Conservation (phyloP, 2,888 invertebrate genomes). For the Cantharis rufa region DNA sequence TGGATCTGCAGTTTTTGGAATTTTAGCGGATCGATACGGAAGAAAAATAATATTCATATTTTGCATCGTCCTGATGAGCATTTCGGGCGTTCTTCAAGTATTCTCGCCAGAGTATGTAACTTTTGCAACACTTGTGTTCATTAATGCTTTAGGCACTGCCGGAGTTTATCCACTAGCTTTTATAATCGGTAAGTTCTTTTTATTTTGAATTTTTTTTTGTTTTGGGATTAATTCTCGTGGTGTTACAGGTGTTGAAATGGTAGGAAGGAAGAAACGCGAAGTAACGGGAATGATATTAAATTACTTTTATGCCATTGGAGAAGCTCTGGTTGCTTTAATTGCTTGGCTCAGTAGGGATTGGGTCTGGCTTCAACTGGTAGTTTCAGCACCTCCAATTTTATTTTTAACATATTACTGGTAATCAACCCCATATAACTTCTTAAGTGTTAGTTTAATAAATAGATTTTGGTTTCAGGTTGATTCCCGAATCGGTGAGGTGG, state of each 20-base stretch:
- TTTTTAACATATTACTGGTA: slow-evolving; percentile 66
- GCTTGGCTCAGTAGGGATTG: slow-evolving; percentile 66
- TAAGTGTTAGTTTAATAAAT: not conserved
- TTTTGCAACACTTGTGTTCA: slow-evolving; percentile 59
- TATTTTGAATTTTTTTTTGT: not conserved
- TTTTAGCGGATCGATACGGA: slow-evolving; percentile 67
- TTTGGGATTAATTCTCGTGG: slow-evolving; percentile 23
- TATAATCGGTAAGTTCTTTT: slow-evolving; percentile 56
- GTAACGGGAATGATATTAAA: slow-evolving; percentile 66
- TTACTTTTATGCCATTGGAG: slow-evolving; percentile 68
- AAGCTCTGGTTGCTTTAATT: slow-evolving; percentile 63
- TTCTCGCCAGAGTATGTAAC: slow-evolving; percentile 59
- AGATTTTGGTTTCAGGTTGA: slow-evolving; percentile 53
- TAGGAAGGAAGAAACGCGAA: slow-evolving; percentile 65
- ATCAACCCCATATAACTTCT: not conserved
- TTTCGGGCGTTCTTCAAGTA: slow-evolving; percentile 62
- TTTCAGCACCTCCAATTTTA: slow-evolving; percentile 64
- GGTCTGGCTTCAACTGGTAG: slow-evolving; percentile 61
- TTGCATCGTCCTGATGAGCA: slow-evolving; percentile 62
- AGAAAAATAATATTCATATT: slow-evolving; percentile 63
- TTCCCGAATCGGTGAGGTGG: slow-evolving; percentile 72
- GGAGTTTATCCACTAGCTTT: slow-evolving; percentile 66
- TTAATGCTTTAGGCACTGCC: slow-evolving; percentile 66
- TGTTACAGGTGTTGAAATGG: slow-evolving; percentile 65
- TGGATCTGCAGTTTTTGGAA: slow-evolving; percentile 63